Percentiles rank a stretch among this genome's conserved stretches.
phyloP scores from a whole-genome alignment of 2,888 invertebrate species.

The Platypus cylindrus region DNA sequence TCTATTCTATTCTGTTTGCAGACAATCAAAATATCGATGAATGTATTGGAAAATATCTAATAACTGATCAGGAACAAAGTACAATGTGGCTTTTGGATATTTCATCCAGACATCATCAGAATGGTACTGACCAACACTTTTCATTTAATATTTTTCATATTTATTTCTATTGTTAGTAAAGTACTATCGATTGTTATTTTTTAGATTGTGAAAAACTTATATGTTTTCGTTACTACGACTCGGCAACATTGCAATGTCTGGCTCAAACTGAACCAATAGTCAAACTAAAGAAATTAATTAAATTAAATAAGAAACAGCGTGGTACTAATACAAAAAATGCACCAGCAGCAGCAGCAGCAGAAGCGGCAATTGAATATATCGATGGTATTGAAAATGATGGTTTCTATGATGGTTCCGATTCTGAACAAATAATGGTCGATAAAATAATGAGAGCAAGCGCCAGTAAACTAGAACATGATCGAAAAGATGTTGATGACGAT shows the following conservation, averaged over 20 bases:
- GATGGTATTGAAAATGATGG: conserved; percentile 34
- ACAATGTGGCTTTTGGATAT: conserved; percentile 61
- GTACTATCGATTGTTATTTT: conserved; percentile 17
- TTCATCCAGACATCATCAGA: conserved; percentile 53
- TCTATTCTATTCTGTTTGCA: conserved; percentile 29
- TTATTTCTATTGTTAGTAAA: background rate
- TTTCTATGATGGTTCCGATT: too few relatives aligned
- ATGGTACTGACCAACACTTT: too few relatives aligned
- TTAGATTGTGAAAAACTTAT: conserved; percentile 55
- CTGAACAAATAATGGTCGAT: too few relatives aligned
- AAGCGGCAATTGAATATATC: too few relatives aligned
- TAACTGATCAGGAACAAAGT: conserved; percentile 44
- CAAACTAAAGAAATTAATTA: conserved; percentile 39
- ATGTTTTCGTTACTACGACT: conserved; percentile 59
- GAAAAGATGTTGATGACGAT: conserved; percentile 9
- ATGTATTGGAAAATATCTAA: conserved; percentile 32
- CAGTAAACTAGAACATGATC: too few relatives aligned
- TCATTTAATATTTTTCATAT: background rate
- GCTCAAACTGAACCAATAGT: conserved; percentile 50
- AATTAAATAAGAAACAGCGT: conserved; percentile 10
- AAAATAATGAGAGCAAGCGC: too few relatives aligned
- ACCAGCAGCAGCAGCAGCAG: too few relatives aligned
- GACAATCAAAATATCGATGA: conserved; percentile 34
- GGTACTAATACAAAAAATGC: conserved; percentile 21
- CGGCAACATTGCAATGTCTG: conserved; percentile 48